A percentile compares a stretch with the other conserved stretches of the same genome.
Evolutionary conservation across 2,888 invertebrate genomes (phyloP).

Genomic region (Buathra laborator): DNA sequence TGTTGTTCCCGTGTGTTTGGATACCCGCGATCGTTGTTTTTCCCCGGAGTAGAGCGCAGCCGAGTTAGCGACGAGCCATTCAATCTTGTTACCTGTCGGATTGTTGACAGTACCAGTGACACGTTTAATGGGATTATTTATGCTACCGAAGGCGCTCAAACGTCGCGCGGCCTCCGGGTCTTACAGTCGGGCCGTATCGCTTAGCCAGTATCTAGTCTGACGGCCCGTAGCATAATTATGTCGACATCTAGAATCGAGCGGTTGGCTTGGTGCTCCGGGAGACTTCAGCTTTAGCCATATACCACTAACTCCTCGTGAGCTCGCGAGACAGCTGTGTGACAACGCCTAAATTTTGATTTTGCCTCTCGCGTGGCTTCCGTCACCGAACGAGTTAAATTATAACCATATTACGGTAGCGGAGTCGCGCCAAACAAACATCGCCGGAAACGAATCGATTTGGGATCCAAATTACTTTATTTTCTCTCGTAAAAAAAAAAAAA

Average conservation of each 20-base stretch:
- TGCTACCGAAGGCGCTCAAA: slow-evolving; percentile 78
- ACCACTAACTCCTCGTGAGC: slow-evolving; percentile 28
- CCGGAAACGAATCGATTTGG: slow-evolving; percentile 24
- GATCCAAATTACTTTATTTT: background rate
- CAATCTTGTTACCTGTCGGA: slow-evolving; percentile 79
- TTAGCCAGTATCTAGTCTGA: slow-evolving; percentile 70
- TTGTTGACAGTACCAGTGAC: slow-evolving; percentile 82
- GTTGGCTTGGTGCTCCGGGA: background rate
- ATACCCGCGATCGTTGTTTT: background rate
- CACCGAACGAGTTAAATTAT: slow-evolving; percentile 13
- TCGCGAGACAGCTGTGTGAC: slow-evolving; percentile 63
- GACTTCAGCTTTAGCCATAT: slow-evolving; percentile 57
- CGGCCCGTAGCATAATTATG: slow-evolving; percentile 80
- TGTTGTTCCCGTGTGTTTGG: background rate
- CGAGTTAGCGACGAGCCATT: slow-evolving; percentile 28
- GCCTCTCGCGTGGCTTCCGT: slow-evolving; percentile 72
- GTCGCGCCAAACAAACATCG: slow-evolving; percentile 13
- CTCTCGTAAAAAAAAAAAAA: background rate
- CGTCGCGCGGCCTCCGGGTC: slow-evolving; percentile 69
- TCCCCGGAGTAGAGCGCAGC: background rate
- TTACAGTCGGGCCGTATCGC: slow-evolving; percentile 32
- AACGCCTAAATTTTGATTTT: slow-evolving; percentile 78
- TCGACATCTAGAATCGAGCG: slow-evolving; percentile 72
- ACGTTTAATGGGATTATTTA: slow-evolving; percentile 84
- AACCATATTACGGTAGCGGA: slow-evolving; percentile 8